Evolutionary conservation across 1,140 invertebrate genomes (phyloP), one percentile per base, ranked within the genome.

Genomic region (Agraylea sexmaculata): DNA sequence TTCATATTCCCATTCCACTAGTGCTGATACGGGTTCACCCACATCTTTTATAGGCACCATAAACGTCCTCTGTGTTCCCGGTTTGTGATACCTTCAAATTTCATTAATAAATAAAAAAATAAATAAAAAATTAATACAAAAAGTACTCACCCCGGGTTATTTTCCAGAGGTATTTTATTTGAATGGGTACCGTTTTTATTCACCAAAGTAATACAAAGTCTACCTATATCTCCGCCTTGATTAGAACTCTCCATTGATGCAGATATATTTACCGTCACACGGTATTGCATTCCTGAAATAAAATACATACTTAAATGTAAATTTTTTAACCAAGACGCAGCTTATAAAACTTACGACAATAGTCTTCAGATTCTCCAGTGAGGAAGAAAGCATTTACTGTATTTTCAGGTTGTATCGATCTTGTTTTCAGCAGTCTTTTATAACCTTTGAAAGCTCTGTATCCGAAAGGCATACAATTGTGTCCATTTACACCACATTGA

Each of bases 211-310:
- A 88, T 62, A 1, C 71, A 66, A 31, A 85, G 70, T 42, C 70
- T 74, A 2, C 86, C 84, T 0, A 86, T 72, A 54, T 88, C 84
- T 0, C 84, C 83, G 1, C 83, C 82, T 50, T 87, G 79, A 12
- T 68, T 57, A 32, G 69, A 53, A 51, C 82, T 86, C 49, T 78
- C 77, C 12, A 73, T 63, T 1, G 79, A 77, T 39, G 76, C 75
- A 0, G 84, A 84, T 19, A 87, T 75, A 23, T 74, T 76, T 21
- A 87, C 66, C 0, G 70, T 76, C 2, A 88, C 66, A 51, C 75
- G 71, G 46, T 87, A 87, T 54, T 89, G 83, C 6, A 70, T 72
- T 37, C 71, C 83, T 85, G 58, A 27, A 66, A 67, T 42, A 60
- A 51, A 36, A 23, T 12, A 29, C 41, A 13, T n/a, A 27, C 8